These are phyloP conservation scores for Pristionchus arcanus DNA, from an alignment of 2,888 invertebrate species.

Conservation along the genomic window DNA sequence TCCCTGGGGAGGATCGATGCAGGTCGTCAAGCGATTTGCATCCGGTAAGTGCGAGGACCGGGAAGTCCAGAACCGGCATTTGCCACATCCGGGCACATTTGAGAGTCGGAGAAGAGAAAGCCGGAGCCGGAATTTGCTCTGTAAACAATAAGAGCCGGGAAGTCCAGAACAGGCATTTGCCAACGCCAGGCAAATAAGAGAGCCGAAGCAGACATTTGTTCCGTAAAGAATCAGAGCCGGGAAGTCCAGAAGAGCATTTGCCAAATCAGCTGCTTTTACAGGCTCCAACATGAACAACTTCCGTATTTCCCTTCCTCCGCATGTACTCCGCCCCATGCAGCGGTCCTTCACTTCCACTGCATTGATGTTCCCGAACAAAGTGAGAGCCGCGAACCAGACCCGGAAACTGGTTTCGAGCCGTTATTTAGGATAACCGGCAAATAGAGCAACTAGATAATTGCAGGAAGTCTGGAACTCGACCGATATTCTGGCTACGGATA, in stretches of 20 bases:
- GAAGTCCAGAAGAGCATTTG: no score
- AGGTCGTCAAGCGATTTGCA: constrained; percentile 95
- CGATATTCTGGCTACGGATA: constrained; percentile 87
- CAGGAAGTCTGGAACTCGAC: constrained; percentile 88
- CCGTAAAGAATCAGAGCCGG: no score
- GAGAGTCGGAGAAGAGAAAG: no score
- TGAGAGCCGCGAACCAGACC: constrained; percentile 33
- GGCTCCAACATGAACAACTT: constrained; percentile 93
- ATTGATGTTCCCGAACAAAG: constrained; percentile 91
- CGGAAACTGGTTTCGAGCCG: constrained; percentile 71
- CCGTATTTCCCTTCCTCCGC: constrained; percentile 86
- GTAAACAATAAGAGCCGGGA: no score
- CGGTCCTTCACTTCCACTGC: constrained; percentile 92
- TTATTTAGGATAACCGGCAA: background rate
- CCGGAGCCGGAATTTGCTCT: background rate
- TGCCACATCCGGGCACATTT: no score
- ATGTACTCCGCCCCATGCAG: constrained; percentile 90
- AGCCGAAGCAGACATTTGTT: no score
- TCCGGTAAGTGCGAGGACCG: constrained; percentile 85
- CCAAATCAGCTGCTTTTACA: no score
- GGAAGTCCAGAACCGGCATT: constrained; percentile 6
- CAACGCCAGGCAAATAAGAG: background rate
- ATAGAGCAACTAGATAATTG: background rate
- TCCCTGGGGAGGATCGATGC: constrained; percentile 96
- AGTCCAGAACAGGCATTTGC: no score